Evolutionary conservation across 2,113 vertebrate species (phyloP), one percentile per base, ranked within the genome.

Genomic region (Amazona vittata): DNA sequence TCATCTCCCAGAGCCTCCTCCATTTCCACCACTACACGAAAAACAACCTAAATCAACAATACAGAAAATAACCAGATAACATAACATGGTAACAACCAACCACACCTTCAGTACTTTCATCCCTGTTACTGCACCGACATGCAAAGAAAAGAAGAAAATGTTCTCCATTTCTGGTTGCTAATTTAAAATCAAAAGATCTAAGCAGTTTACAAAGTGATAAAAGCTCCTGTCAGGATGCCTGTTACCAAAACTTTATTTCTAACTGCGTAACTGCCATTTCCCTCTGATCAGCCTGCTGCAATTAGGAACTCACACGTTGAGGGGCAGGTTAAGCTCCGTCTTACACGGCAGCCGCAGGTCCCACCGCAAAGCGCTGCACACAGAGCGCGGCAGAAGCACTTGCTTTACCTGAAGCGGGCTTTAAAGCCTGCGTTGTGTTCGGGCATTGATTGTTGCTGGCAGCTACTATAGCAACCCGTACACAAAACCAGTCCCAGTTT

Each of bases 381-480:
- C 39, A 3, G 47, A 29, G 74, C 1, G 10, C 17, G 3, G 26
- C 52, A 4, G 83, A 75, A 15, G 62, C 52, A 12, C 8, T 57
- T 4, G 20, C 53, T 33, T 31, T 3, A 16, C 9, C 41, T 59
- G 62, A 2, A 5, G 33, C 3, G 0, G 22, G 15, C 8, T 76
- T 65, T 31, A 1, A 12, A 53, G 33, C 18, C 57, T 21, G 26
- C 14, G 0, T 24, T 65, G 33, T 46, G 62, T n/a, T 79, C 16
- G 39, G 37, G 25, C 63, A 1, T 46, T 41, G 0, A n/a, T 67
- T 78, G 63, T 11, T 2, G 65, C 93, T 15, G 47, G 67, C 44
- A 90, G 85, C 88, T 91, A 92, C 95, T 79, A 96, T 94, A 22
- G 92, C 88, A 96, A 96, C 86, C 37, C n/a, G 59, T 11, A 96